Evolutionary conservation across 2,888 invertebrate genomes (phyloP).

Genomic region (Dasysyrphus albostriatus): DNA sequence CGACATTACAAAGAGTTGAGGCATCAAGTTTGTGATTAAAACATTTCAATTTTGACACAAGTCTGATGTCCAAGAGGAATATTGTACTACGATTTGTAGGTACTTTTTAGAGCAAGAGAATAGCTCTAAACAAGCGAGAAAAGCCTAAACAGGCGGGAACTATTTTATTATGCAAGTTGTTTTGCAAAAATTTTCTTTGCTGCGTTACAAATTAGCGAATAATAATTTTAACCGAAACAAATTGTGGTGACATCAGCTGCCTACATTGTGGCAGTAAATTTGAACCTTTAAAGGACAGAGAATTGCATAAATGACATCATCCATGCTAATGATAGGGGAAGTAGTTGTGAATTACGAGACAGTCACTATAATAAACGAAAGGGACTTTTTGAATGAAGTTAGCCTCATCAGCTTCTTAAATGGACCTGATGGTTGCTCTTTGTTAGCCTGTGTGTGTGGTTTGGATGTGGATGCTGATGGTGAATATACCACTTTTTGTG

Average conservation of each 20-base stretch:
- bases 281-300: constrained; percentile 20
- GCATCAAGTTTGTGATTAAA: constrained; percentile 20
- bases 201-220: constrained; percentile 72
- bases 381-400: constrained; percentile 5
- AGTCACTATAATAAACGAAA: constrained; percentile 6
- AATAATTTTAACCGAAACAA: constrained; percentile 66
- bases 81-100: background rate
- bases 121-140: background rate
- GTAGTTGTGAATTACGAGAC: constrained; percentile 36
- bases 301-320: constrained; percentile 30
- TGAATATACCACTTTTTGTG: background rate
- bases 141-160: background rate
- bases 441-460: background rate
- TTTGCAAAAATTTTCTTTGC: background rate
- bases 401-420: too few relatives aligned
- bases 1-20: background rate
- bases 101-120: background rate
- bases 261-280: constrained; percentile 53
- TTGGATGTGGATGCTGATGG: background rate
- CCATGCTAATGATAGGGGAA: constrained; percentile 50
- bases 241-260: constrained; percentile 75
- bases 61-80: constrained; percentile 11
- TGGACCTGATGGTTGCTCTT: too few relatives aligned
- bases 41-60: constrained; percentile 48
- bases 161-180: background rate